A percentile compares a stretch with the other conserved stretches of the same genome.
Evolutionary conservation across 2,113 vertebrate species (phyloP).

Genomic region (Pedetes capensis): DNA sequence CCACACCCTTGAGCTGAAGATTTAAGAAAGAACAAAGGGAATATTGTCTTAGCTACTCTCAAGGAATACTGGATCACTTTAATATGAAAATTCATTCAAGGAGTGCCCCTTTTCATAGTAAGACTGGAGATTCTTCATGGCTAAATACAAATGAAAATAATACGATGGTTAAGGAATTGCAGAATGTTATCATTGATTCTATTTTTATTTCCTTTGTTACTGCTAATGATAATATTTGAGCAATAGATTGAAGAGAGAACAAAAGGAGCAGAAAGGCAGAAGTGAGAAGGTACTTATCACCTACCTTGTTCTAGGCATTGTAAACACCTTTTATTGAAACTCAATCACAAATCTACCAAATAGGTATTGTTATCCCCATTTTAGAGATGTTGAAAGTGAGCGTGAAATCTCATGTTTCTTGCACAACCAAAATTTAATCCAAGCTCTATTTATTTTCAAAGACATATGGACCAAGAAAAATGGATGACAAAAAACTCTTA

Average conservation of each 20-base stretch:
- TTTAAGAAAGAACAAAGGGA: background rate
- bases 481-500: background rate
- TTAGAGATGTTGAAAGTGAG: slow-evolving; percentile 34
- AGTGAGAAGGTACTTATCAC: background rate
- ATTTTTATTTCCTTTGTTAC: background rate
- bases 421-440: background rate
- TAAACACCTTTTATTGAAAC: background rate
- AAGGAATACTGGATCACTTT: slow-evolving; percentile 13
- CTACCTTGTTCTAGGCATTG: background rate
- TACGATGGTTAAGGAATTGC: background rate
- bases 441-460: background rate
- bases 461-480: background rate
- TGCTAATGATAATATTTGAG: background rate
- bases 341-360: background rate
- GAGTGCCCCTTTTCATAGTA: background rate
- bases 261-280: background rate
- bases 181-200: background rate
- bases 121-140: background rate
- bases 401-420: background rate
- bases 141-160: background rate
- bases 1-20: background rate
- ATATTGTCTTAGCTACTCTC: background rate
- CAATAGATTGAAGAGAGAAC: background rate
- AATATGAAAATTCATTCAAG: slow-evolving; percentile 18
- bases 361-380: background rate